Base-by-base conservation (phyloP, 2,113 vertebrate species). In the Octodon degus region DNA sequence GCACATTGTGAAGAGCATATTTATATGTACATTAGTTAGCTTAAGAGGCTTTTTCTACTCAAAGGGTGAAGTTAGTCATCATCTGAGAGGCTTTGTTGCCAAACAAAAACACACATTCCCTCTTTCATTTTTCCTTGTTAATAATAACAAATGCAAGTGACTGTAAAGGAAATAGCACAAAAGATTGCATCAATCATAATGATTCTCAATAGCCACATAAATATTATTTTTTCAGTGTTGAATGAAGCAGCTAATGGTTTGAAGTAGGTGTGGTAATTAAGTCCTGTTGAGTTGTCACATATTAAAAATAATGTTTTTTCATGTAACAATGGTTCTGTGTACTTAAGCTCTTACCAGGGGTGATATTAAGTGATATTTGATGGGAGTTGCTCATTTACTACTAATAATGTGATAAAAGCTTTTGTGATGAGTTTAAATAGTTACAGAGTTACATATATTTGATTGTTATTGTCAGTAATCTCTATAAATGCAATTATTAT, bases 181-280 rank as follows among this genome's bases (percentile, higher is more conserved):
- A 98, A 98, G 98, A 97, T 98, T 98, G 98, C 98, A 98, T 99
- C 98, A 99, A 98, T 98, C 98, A 98, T 98, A 97, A 97, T 99
- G 99, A 99, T 98, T 99, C 99, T 98, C 98, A 99, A 98, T 98
- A 98, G 98, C 98, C 97, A 63, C 98, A 97, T 98, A 99, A 99
- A 99, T 99, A 99, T 99, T 99, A 98, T 99, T 99, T 99, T 98
- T 99, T 99, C 98, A 98, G 99, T 98, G 99, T 99, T 98, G 98
- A 98, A 98, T 99, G 98, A 98, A 98, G 98, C 96, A 99, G 98
- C 98, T 99, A 97, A 98, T 98, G 98, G 98, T 98, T 95, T 99
- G 97, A 97, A 97, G 98, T 99, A 99, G 99, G 99, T 99, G 99
- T 98, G 99, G 98, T 98, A 98, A 98, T 98, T 98, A 98, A 98